Percentiles rank a stretch among this genome's conserved stretches.
Conservation (phyloP, 92 coral and sea anemone genomes). For the Porites divaricata region DNA sequence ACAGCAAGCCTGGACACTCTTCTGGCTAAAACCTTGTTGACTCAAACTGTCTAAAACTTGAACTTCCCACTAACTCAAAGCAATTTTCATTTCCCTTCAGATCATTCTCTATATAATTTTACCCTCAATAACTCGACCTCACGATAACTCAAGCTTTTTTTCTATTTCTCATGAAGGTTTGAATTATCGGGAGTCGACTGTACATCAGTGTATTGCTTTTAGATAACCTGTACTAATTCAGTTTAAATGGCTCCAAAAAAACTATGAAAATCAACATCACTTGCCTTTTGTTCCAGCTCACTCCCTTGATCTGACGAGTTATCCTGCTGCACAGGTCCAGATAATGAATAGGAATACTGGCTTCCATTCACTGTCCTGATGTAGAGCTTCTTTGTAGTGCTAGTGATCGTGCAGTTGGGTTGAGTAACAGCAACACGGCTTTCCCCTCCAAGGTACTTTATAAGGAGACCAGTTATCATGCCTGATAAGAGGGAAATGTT, state of each 20-base stretch:
- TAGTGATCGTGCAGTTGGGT: constrained; percentile 77
- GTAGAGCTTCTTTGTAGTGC: constrained; percentile 75
- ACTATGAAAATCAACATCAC: background rate
- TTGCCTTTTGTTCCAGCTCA: constrained; percentile 94
- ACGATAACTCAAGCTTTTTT: no score
- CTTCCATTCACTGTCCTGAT: constrained; percentile 68
- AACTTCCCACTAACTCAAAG: no score
- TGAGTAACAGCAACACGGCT: constrained; percentile 38
- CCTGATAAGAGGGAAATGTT: constrained; percentile 47
- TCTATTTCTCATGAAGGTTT: no score
- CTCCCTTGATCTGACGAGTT: constrained; percentile 48
- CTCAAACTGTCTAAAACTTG: no score
- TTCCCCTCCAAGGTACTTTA: constrained; percentile 83
- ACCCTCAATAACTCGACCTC: no score
- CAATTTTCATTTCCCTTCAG: no score
- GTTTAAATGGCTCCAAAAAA: background rate
- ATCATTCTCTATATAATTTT: no score
- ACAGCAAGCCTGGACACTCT: no score
- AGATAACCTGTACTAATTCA: no score
- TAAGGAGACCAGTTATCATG: constrained; percentile 84
- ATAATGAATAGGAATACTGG: constrained; percentile 77
- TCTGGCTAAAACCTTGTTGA: no score
- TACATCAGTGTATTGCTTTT: no score
- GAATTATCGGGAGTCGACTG: no score
- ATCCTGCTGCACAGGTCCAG: constrained; percentile 72